phyloP scores from a whole-genome alignment of 1,140 invertebrate genomes.

The Musca vetustissima region DNA sequence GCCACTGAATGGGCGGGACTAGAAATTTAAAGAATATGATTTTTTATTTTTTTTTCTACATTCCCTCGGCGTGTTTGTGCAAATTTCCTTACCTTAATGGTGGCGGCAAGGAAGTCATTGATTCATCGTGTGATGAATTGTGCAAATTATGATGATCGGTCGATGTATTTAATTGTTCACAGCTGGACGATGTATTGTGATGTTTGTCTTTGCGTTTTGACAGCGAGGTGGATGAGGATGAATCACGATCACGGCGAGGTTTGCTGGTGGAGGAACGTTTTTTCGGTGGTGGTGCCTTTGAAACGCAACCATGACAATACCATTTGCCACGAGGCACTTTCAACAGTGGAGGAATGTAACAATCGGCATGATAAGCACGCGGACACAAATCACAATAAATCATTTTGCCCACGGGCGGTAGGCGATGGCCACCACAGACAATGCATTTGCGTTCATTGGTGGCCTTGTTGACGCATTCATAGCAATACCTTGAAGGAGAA shows the following conservation, averaged over 20 bases:
- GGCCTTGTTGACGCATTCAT: slow-evolving; percentile 95
- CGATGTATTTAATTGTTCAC: slow-evolving; percentile 25
- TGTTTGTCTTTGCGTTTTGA: slow-evolving; percentile 44
- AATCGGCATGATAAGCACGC: slow-evolving; percentile 88
- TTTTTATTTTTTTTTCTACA: not conserved
- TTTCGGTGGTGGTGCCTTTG: slow-evolving; percentile 71
- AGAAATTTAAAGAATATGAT: slow-evolving; percentile 22
- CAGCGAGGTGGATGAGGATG: slow-evolving; percentile 37
- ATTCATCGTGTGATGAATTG: slow-evolving; percentile 56
- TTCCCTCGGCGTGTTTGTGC: not conserved
- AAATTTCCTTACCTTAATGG: slow-evolving; percentile 45
- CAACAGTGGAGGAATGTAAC: slow-evolving; percentile 81
- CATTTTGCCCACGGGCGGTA: slow-evolving; percentile 66
- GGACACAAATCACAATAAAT: slow-evolving; percentile 87
- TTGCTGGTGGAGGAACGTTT: slow-evolving; percentile 55
- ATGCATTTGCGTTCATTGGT: slow-evolving; percentile 84
- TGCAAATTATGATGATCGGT: slow-evolving; percentile 39
- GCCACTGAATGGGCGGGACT: slow-evolving; percentile 53
- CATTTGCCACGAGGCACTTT: slow-evolving; percentile 87
- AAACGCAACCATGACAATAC: slow-evolving; percentile 81
- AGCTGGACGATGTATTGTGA: slow-evolving; percentile 32
- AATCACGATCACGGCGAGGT: slow-evolving; percentile 43
- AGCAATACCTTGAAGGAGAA: slow-evolving; percentile 75
- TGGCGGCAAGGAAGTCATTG: slow-evolving; percentile 53
- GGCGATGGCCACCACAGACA: slow-evolving; percentile 79